Base-by-base conservation (phyloP, 2,797 vertebrate species). In the Emydoidea blandingii region DNA sequence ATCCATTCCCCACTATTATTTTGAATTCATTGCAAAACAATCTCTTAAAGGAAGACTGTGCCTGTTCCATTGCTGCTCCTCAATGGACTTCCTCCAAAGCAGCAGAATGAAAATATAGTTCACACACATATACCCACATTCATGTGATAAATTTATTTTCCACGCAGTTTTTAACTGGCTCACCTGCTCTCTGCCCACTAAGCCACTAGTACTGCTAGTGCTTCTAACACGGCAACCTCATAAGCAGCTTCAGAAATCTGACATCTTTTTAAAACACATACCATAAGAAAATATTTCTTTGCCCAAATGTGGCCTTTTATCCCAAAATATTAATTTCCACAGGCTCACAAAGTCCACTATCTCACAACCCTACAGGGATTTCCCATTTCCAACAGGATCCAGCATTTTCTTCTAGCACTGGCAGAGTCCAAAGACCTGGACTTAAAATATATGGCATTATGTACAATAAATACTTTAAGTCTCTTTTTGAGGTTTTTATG, bases 161-260 rank as follows among this genome's bases (percentile, higher is more conserved):
- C 16, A 65, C 19, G 16, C 8, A 65, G n/a, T 8, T 65, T 19
- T 65, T 65, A 18, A n/a, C 8, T 65, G 34, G 62, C 34, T n/a
- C 34, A 65, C 34, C 34, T 3, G 34, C 34, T n/a, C 34, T 65
- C 62, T 65, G 62, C 62, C 62, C 62, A 19, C 62, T 65, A 31
- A 9, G 34, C 34, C 62, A n/a, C 62, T 62, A 62, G 31, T 62
- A 62, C 59, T 34, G 34, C 34, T 65, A 65, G 29, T 10, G n/a
- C 16, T 65, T 65, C 94, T 72, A 53, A 53, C 49, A 50, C 87
- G 57, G 8, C 94, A 94, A 88, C 49, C 79, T 86, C 27, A 74
- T 2, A 0, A 81, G 78, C 56, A 96, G 78, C 41, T n/a, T 53
- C 79, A 54, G 5, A 1, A 19, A 79, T 89, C 87, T 86, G 49